A percentile compares a stretch with the other conserved stretches of the same genome.
phyloP scores from a whole-genome alignment of 1,140 invertebrate genomes.

The Papilio machaon region DNA sequence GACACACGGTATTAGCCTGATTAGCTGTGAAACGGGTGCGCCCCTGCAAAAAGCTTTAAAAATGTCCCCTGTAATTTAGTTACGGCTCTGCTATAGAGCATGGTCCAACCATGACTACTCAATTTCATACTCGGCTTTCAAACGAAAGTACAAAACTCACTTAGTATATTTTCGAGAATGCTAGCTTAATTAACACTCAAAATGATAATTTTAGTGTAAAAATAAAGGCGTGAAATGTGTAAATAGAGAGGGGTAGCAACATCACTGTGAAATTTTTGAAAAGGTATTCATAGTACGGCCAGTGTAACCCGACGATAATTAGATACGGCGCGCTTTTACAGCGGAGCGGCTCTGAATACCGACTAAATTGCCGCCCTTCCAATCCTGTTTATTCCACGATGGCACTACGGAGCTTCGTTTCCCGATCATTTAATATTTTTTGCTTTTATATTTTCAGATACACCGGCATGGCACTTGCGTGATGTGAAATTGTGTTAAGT shows the following conservation, averaged over 20 bases:
- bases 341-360: constrained; percentile 72
- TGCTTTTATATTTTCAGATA: constrained; percentile 43
- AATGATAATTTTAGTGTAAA: background rate
- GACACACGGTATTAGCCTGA: constrained; percentile 68
- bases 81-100: constrained; percentile 49
- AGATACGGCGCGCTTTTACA: constrained; percentile 80
- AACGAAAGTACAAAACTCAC: background rate
- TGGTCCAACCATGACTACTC: constrained; percentile 50
- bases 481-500: constrained; percentile 22
- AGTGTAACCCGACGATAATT: constrained; percentile 76
- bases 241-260: constrained; percentile 10
- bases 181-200: constrained; percentile 9
- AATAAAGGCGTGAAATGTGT: background rate
- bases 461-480: constrained; percentile 27
- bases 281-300: constrained; percentile 58
- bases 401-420: constrained; percentile 55
- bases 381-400: constrained; percentile 70
- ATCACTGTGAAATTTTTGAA: constrained; percentile 33
- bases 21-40: constrained; percentile 60
- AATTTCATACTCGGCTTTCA: constrained; percentile 40
- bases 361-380: constrained; percentile 78
- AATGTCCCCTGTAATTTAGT: constrained; percentile 73
- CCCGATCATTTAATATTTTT: constrained; percentile 49
- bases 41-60: constrained; percentile 76
- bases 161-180: background rate